Percentiles rank a stretch among this genome's conserved stretches.
These are phyloP conservation scores for Helicoverpa assulta DNA, from an alignment of 2,888 invertebrate genomes.

Conservation along the genomic window DNA sequence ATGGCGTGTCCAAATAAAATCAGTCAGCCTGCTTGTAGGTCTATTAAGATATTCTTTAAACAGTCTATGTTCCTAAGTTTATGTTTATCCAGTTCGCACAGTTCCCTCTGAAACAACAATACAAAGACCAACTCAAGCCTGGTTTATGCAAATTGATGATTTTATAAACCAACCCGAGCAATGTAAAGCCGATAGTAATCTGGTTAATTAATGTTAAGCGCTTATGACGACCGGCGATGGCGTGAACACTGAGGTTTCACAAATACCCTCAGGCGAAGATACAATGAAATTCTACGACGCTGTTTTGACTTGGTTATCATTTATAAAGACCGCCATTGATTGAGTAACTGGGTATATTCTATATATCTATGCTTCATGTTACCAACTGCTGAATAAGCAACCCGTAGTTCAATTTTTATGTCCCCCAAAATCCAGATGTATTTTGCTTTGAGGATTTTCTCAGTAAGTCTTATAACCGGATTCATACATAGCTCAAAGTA, in stretches of 20 bases:
- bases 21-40: constrained; percentile 18
- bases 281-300: constrained; percentile 1
- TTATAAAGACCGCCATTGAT: neutral
- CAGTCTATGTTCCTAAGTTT: neutral
- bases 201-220: constrained; percentile 32
- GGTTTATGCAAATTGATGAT: constrained; percentile 30
- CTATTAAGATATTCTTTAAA: constrained; percentile 1
- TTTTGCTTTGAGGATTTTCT: neutral
- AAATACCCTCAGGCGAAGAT: constrained; percentile 16
- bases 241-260: constrained; percentile 24
- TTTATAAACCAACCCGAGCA: constrained; percentile 26
- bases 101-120: neutral
- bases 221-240: constrained; percentile 4
- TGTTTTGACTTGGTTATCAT: neutral
- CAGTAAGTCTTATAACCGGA: neutral
- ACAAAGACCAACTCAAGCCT: neutral
- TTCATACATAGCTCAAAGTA: neutral
- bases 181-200: constrained; percentile 24
- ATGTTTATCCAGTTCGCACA: neutral
- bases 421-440: no score
- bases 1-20: neutral
- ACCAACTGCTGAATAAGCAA: no score
- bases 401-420: no score
- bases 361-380: no score
- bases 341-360: neutral